These are phyloP conservation scores for Crotalus adamanteus DNA, from an alignment of 2,797 vertebrate genomes.

Conservation along the genomic window DNA sequence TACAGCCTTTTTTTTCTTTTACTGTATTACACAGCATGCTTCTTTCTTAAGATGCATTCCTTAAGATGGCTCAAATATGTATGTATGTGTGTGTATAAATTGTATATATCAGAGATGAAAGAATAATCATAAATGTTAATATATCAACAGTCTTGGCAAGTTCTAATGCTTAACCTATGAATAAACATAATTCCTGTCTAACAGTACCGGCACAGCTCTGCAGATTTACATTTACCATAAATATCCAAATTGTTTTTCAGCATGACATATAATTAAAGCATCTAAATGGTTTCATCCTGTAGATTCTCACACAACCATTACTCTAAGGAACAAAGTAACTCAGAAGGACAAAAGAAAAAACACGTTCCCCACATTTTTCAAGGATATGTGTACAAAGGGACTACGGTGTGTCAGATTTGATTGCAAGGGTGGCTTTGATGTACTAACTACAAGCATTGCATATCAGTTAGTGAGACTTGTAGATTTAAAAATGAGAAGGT, in stretches of 20 bases:
- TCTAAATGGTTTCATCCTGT: conserved; percentile 19
- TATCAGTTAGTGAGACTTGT: neutral
- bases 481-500: neutral
- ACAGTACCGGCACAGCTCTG: neutral
- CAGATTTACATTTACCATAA: conserved; percentile 29
- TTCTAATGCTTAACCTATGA: neutral
- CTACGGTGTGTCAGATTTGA: neutral
- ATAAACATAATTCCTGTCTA: conserved; percentile 1
- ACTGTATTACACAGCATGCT: conserved; percentile 59
- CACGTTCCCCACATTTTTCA: conserved; percentile 36
- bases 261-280: conserved; percentile 19
- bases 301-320: neutral
- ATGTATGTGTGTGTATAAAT: neutral
- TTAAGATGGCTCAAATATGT: conserved; percentile 42
- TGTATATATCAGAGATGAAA: conserved; percentile 28
- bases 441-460: neutral
- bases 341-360: neutral
- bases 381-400: neutral
- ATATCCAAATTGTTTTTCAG: conserved; percentile 9
- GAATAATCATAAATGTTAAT: conserved; percentile 24
- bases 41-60: conserved; percentile 53
- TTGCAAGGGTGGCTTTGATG: neutral
- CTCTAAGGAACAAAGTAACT: conserved; percentile 13
- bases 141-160: conserved; percentile 25
- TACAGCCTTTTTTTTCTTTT: conserved; percentile 63